These are phyloP conservation scores for Steinernema hermaphroditum DNA, from an alignment of 2,888 invertebrate genomes.

Conservation along the genomic window DNA sequence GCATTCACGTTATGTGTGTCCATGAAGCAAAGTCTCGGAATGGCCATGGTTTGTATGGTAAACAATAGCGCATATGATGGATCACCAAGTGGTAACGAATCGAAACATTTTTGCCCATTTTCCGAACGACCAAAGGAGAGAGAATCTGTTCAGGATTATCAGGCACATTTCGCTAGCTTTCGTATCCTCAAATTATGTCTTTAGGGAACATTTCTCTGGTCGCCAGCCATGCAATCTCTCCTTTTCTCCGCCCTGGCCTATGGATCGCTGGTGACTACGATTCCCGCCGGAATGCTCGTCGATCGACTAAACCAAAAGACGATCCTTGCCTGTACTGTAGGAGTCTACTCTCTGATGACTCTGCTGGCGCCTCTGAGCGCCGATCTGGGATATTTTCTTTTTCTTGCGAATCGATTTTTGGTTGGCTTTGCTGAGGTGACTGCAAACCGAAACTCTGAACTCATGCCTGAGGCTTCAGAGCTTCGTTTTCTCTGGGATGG, in stretches of 20 bases:
- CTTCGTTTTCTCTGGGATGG: not conserved
- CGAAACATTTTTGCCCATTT: not conserved
- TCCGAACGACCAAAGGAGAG: not conserved
- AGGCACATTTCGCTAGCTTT: too few relatives aligned
- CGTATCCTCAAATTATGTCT: too few relatives aligned
- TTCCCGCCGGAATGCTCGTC: not conserved
- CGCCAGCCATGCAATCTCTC: not conserved
- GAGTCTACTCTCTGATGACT: not conserved
- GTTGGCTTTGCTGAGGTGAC: not conserved
- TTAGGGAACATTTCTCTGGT: not conserved
- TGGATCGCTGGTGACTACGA: not conserved
- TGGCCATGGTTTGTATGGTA: too few relatives aligned
- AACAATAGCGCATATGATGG: too few relatives aligned
- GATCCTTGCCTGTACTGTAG: not conserved
- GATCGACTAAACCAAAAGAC: conserved; percentile 1
- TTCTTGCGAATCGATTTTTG: not conserved
- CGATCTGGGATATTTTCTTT: not conserved
- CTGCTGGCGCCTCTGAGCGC: not conserved
- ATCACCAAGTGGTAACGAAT: not conserved
- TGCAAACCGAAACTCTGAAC: too few relatives aligned
- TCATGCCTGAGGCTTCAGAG: too few relatives aligned
- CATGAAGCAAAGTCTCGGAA: too few relatives aligned
- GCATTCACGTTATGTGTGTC: too few relatives aligned
- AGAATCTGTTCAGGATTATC: too few relatives aligned
- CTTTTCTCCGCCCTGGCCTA: not conserved